A percentile compares a stretch with the other conserved stretches of the same genome.
Conservation (phyloP, 2,113 vertebrate species). For the Colaptes auratus region DNA sequence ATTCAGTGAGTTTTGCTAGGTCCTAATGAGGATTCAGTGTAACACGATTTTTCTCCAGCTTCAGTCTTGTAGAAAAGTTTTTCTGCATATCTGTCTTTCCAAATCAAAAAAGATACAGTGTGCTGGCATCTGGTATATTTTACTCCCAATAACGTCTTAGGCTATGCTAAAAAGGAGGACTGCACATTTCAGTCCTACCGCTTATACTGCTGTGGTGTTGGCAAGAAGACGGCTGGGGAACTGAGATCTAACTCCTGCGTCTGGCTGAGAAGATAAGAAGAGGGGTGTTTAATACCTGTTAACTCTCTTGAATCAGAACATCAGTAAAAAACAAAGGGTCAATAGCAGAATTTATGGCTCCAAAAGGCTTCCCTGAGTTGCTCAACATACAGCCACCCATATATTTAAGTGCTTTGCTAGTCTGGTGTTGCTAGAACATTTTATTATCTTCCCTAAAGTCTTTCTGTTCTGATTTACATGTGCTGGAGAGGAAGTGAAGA, state of each 20-base stretch:
- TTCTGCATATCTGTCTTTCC: constrained; percentile 46
- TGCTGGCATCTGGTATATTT: neutral
- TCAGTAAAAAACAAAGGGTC: neutral
- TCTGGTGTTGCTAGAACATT: neutral
- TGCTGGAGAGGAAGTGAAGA: neutral
- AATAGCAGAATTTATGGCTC: neutral
- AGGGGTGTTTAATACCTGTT: neutral
- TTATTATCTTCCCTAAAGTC: neutral
- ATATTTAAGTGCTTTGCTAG: neutral
- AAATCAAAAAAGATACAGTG: constrained; percentile 17
- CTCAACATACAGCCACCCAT: neutral
- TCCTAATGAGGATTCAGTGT: constrained; percentile 59
- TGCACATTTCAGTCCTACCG: neutral
- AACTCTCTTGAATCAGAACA: neutral
- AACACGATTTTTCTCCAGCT: constrained; percentile 54
- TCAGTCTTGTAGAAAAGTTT: constrained; percentile 58
- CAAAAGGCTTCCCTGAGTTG: neutral
- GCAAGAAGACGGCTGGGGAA: neutral
- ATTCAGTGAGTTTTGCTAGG: constrained; percentile 65
- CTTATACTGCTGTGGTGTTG: neutral
- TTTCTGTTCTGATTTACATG: neutral
- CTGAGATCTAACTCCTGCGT: neutral
- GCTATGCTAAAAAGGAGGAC: neutral
- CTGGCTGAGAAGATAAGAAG: neutral
- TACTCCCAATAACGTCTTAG: constrained; percentile 35